phyloP scores from a whole-genome alignment of 2,113 vertebrate species.

The Notarius lentiginosus region DNA sequence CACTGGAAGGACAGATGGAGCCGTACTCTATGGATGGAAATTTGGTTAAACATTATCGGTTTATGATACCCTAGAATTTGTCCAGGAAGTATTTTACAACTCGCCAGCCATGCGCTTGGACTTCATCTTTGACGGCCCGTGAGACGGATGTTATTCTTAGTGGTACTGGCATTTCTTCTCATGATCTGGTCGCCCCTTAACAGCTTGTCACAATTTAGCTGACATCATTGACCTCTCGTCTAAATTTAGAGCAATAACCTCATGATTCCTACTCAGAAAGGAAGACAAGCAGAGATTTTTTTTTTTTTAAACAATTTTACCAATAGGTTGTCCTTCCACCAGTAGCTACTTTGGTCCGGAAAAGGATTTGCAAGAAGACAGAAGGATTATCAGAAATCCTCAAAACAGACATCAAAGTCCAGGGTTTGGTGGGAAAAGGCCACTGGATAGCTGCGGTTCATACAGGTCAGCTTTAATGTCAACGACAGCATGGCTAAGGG shows the following conservation, averaged over 20 bases:
- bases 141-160: neutral
- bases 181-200: slow-evolving; percentile 41
- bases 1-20: neutral
- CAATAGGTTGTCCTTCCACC: slow-evolving; percentile 38
- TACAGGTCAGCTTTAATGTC: slow-evolving; percentile 68
- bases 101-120: neutral
- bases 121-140: neutral
- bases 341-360: slow-evolving; percentile 37
- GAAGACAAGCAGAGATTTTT: slow-evolving; percentile 44
- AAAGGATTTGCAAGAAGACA: slow-evolving; percentile 51
- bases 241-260: slow-evolving; percentile 56
- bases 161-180: slow-evolving; percentile 30
- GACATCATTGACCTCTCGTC: slow-evolving; percentile 45
- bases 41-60: neutral
- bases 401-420: slow-evolving; percentile 67
- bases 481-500: slow-evolving; percentile 56
- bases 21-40: neutral
- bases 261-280: slow-evolving; percentile 57
- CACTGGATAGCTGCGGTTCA: slow-evolving; percentile 58
- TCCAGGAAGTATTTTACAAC: slow-evolving; percentile 12
- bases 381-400: slow-evolving; percentile 63
- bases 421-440: slow-evolving; percentile 65
- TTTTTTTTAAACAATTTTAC: slow-evolving; percentile 21
- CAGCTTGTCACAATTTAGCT: slow-evolving; percentile 2
- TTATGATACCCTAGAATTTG: neutral